Conservation (phyloP, 2,113 vertebrate species). For the Oxyruncus cristatus region DNA sequence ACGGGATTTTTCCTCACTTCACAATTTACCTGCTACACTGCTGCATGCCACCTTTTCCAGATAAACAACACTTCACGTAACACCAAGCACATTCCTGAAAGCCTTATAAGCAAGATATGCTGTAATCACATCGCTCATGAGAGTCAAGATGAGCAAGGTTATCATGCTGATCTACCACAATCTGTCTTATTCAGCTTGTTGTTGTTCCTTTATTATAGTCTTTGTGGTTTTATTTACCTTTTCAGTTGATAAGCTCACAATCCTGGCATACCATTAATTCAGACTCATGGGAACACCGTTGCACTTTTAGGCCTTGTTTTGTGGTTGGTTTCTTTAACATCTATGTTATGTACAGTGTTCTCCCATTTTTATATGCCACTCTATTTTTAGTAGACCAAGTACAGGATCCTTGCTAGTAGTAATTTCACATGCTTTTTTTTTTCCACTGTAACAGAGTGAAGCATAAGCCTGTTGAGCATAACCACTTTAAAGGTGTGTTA, state of each 20-base stretch:
- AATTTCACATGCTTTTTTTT: neutral
- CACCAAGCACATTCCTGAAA: neutral
- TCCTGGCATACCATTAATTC: neutral
- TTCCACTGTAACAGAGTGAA: neutral
- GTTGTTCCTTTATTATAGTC: neutral
- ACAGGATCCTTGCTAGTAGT: neutral
- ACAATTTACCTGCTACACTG: neutral
- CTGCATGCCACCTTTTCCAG: rapidly evolving
- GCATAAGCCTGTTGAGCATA: neutral
- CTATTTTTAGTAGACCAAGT: neutral
- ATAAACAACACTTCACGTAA: neutral
- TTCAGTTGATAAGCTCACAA: neutral
- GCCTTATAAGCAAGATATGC: neutral
- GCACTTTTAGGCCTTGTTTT: neutral
- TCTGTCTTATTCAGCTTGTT: neutral
- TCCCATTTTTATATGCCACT: neutral
- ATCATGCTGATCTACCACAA: neutral
- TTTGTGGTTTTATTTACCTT: neutral
- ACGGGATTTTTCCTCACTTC: neutral
- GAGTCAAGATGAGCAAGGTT: neutral
- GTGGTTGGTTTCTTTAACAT: neutral
- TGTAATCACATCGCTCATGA: neutral
- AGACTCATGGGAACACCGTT: neutral
- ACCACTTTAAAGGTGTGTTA: neutral
- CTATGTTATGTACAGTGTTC: neutral